Conservation (phyloP, 1,140 invertebrate species). For the Adelges cooleyi region DNA sequence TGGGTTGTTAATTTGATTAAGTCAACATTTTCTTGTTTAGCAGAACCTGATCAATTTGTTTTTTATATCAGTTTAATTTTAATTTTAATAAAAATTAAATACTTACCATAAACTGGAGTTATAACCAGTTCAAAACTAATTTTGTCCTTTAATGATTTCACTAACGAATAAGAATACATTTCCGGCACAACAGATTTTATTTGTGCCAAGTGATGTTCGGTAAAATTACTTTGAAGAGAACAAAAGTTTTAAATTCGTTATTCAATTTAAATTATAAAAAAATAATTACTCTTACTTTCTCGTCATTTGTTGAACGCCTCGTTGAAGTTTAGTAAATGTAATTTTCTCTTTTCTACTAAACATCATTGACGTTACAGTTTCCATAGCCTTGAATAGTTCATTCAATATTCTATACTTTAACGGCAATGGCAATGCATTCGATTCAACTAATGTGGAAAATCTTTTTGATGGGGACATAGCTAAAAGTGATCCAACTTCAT, state of each 20-base stretch:
- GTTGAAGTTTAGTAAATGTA: slow-evolving; percentile 74
- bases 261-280: no score
- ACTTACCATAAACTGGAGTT: slow-evolving; percentile 18
- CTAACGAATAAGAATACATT: background rate
- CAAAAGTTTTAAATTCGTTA: no score
- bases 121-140: slow-evolving; percentile 15
- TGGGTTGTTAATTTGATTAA: slow-evolving; percentile 9
- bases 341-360: slow-evolving; percentile 77
- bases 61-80: background rate
- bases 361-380: slow-evolving; percentile 72
- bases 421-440: slow-evolving; percentile 56
- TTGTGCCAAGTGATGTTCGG: slow-evolving; percentile 66
- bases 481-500: slow-evolving; percentile 44
- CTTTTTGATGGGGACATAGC: slow-evolving; percentile 47
- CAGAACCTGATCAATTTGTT: background rate
- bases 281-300: slow-evolving; percentile 48
- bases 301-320: slow-evolving; percentile 74
- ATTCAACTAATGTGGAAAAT: slow-evolving; percentile 44
- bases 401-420: slow-evolving; percentile 66
- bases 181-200: slow-evolving; percentile 70
- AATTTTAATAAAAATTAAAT: background rate
- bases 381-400: slow-evolving; percentile 71
- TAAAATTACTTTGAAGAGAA: slow-evolving; percentile 52
- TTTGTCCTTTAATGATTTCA: slow-evolving; percentile 18
- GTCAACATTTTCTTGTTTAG: background rate